phyloP scores from a whole-genome alignment of 2,888 invertebrate species.

The Athetis lepigone region DNA sequence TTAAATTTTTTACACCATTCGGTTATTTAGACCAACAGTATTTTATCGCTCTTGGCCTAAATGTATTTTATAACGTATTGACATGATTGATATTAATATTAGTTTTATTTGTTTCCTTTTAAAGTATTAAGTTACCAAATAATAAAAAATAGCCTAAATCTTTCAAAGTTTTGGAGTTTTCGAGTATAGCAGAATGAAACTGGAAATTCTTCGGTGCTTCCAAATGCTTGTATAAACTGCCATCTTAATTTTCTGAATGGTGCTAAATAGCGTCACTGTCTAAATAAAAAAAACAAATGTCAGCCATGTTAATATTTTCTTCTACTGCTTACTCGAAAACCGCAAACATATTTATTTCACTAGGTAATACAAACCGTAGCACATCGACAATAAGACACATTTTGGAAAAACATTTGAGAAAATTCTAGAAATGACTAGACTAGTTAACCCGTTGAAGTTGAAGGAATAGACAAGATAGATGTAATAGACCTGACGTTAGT shows the following conservation, averaged over 20 bases:
- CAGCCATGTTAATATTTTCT: not conserved
- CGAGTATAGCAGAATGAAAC: constrained; percentile 17
- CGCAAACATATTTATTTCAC: constrained; percentile 43
- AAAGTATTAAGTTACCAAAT: constrained; percentile 64
- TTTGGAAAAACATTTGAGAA: constrained; percentile 33
- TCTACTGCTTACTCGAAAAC: constrained; percentile 40
- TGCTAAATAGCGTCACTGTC: constrained; percentile 44
- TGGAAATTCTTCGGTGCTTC: constrained; percentile 22
- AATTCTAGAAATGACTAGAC: constrained; percentile 36
- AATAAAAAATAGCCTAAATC: constrained; percentile 57
- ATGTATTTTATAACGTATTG: constrained; percentile 38
- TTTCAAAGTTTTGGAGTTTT: constrained; percentile 33
- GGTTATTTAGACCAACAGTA: constrained; percentile 47
- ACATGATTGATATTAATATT: constrained; percentile 57
- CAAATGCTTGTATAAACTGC: constrained; percentile 20
- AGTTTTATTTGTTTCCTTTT: constrained; percentile 43
- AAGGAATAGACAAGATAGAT: constrained; percentile 49
- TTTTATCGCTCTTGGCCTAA: constrained; percentile 60
- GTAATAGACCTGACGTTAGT: constrained; percentile 42
- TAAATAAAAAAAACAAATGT: not conserved
- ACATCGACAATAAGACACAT: constrained; percentile 58
- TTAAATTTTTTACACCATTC: not conserved
- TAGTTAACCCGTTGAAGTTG: constrained; percentile 37
- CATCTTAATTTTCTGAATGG: constrained; percentile 39
- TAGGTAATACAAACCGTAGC: constrained; percentile 48